Conservation (phyloP, 2,113 vertebrate species). For the Peromyscus polionotus region DNA sequence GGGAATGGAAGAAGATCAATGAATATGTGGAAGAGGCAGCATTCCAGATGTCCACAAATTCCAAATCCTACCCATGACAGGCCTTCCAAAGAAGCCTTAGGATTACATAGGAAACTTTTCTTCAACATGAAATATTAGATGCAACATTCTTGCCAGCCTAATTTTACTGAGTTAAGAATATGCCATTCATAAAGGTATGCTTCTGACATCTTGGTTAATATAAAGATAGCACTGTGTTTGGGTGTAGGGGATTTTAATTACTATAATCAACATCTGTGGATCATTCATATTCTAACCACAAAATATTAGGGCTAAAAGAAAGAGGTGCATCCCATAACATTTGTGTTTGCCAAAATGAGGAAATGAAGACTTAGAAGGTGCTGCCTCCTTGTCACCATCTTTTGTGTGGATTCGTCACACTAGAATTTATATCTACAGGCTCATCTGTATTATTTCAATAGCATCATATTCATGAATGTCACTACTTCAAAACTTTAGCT, state of each 20-base stretch:
- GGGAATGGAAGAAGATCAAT: neutral
- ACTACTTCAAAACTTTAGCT: neutral
- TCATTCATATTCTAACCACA: slow-evolving; percentile 50
- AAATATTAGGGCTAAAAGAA: slow-evolving; percentile 18
- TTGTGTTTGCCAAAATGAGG: slow-evolving; percentile 53
- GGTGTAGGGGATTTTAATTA: slow-evolving; percentile 55
- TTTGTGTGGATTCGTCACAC: neutral
- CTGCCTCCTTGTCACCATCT: neutral
- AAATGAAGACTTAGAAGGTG: neutral
- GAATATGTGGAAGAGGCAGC: neutral
- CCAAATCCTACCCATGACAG: neutral
- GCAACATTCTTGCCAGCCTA: slow-evolving; percentile 19
- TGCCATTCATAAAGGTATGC: slow-evolving; percentile 28
- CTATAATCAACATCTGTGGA: slow-evolving; percentile 35
- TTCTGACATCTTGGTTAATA: slow-evolving; percentile 50
- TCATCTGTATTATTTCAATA: neutral
- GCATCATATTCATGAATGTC: neutral
- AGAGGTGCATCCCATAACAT: neutral
- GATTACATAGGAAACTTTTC: neutral
- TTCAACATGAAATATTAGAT: slow-evolving; percentile 54
- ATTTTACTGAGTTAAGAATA: slow-evolving; percentile 57
- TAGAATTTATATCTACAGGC: neutral
- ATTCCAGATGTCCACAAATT: slow-evolving; percentile 52
- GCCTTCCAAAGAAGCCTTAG: neutral
- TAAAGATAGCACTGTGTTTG: slow-evolving; percentile 54